Percentiles rank a stretch among this genome's conserved stretches.
Conservation (phyloP, 2,113 vertebrate species). For the Coturnix japonica region DNA sequence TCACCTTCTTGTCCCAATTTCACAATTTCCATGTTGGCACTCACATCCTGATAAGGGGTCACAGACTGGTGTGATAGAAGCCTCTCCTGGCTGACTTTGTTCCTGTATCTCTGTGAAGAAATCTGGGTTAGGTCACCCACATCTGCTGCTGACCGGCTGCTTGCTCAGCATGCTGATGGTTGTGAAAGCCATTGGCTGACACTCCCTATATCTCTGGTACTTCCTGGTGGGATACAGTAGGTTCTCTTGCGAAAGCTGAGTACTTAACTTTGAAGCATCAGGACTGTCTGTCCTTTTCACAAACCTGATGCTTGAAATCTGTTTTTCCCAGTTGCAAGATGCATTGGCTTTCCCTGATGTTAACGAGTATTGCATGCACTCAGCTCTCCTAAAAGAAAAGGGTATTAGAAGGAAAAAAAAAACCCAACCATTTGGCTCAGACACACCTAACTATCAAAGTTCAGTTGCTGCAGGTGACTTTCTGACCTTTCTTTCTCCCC, state of each 20-base stretch:
- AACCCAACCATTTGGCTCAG: accelerated
- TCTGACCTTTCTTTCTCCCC: background rate
- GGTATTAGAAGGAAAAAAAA: accelerated
- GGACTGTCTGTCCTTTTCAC: background rate
- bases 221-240: accelerated
- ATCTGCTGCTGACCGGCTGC: background rate
- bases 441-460: accelerated
- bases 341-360: accelerated
- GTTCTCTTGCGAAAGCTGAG: accelerated
- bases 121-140: accelerated
- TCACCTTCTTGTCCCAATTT: accelerated
- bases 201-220: accelerated
- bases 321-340: background rate
- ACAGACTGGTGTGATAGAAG: accelerated
- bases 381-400: accelerated
- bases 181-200: accelerated
- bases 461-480: background rate
- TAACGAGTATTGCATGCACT: accelerated
- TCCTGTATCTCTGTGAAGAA: accelerated
- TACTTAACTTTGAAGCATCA: background rate
- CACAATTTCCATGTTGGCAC: accelerated
- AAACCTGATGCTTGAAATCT: background rate
- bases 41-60: accelerated
- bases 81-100: accelerated
- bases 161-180: accelerated